Evolutionary conservation across 1,140 invertebrate genomes (phyloP).

Genomic region (Drosophila bocqueti): DNA sequence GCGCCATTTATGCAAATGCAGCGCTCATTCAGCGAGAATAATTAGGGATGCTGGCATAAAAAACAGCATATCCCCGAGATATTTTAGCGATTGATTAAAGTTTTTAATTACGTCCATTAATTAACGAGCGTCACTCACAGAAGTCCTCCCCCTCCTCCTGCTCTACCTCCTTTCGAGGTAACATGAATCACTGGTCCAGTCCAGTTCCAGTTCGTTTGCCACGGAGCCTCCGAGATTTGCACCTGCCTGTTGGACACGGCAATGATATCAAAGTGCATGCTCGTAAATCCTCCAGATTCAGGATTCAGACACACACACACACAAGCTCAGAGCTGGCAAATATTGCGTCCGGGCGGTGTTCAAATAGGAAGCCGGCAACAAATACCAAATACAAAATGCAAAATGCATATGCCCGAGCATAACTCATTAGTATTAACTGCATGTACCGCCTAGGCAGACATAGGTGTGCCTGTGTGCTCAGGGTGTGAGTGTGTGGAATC

Average conservation of each 20-base stretch:
- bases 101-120: conserved; percentile 55
- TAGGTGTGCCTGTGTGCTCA: conserved; percentile 18
- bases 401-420: conserved; percentile 63
- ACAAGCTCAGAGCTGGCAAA: conserved; percentile 26
- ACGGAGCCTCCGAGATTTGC: conserved; percentile 34
- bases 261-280: conserved; percentile 37
- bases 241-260: conserved; percentile 39
- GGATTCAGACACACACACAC: conserved; percentile 4
- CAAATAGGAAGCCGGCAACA: conserved; percentile 41
- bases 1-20: conserved; percentile 39
- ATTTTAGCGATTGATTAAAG: conserved; percentile 44
- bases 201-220: conserved; percentile 1
- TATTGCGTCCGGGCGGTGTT: conserved; percentile 44
- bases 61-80: conserved; percentile 1
- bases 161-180: not conserved
- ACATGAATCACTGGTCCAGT: conserved; percentile 13
- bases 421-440: conserved; percentile 82
- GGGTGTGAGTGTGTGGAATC: conserved; percentile 2
- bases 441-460: conserved; percentile 37
- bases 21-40: conserved; percentile 26
- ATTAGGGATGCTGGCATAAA: conserved; percentile 19
- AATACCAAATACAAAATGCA: conserved; percentile 52
- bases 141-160: not conserved
- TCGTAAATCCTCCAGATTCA: conserved; percentile 52
- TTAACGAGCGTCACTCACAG: conserved; percentile 29